These are phyloP conservation scores for Phataginus tricuspis DNA, from an alignment of 2,797 vertebrate genomes.

Conservation along the genomic window DNA sequence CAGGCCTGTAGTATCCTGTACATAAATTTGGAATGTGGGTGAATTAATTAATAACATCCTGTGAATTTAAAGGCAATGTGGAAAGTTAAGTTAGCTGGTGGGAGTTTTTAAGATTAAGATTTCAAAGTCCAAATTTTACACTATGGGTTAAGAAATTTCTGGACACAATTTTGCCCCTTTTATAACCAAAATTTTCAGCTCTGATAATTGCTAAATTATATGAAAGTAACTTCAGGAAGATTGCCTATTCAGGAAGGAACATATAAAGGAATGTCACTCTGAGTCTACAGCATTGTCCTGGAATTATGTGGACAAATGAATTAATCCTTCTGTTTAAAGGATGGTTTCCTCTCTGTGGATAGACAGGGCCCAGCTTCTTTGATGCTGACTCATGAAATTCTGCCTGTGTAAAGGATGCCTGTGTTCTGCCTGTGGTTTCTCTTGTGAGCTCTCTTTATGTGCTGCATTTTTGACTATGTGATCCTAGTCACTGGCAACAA, in stretches of 20 bases:
- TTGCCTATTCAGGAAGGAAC: neutral
- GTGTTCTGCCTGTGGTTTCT: constrained; percentile 12
- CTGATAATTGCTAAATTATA: constrained; percentile 8
- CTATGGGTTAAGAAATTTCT: neutral
- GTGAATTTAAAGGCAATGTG: neutral
- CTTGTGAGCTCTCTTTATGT: neutral
- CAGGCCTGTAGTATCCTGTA: neutral
- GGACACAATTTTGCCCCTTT: neutral
- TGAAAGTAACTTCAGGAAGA: constrained; percentile 19
- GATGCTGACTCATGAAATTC: constrained; percentile 22
- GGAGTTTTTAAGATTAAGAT: constrained; percentile 36
- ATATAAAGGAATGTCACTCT: neutral
- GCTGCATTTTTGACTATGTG: neutral
- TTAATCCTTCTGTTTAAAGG: constrained; percentile 50
- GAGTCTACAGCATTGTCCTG: constrained; percentile 8
- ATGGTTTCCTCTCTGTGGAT: neutral
- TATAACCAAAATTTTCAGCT: constrained; percentile 17
- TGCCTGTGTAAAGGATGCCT: constrained; percentile 22
- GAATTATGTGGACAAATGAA: constrained; percentile 36
- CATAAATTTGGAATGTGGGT: neutral
- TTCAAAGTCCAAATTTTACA: neutral
- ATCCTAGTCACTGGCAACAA: neutral
- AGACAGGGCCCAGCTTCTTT: constrained; percentile 22
- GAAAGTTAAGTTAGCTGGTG: constrained; percentile 8
- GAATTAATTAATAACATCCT: constrained; percentile 2